Percentiles rank a stretch among this genome's conserved stretches.
These are phyloP conservation scores for Diplosoma virens DNA, from an alignment of 23 tunicate species.

Conservation along the genomic window DNA sequence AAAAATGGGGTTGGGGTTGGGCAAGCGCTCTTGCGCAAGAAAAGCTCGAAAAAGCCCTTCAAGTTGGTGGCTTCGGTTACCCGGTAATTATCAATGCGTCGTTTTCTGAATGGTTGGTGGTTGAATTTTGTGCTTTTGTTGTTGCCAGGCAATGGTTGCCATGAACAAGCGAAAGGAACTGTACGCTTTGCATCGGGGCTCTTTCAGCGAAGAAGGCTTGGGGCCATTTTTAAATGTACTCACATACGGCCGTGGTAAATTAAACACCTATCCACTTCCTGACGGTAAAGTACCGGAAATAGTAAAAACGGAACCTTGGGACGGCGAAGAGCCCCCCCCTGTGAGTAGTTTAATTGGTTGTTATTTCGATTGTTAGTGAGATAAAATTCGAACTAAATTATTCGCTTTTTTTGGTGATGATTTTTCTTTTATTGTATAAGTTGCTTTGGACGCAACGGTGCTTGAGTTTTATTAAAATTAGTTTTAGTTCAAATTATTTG, in stretches of 20 bases:
- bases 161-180: slow-evolving; percentile 66
- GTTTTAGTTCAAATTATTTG: too few relatives aligned
- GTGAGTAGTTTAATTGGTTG: too few relatives aligned
- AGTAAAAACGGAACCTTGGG: slow-evolving; percentile 70
- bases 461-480: too few relatives aligned
- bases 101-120: not conserved
- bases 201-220: slow-evolving; percentile 73
- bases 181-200: slow-evolving; percentile 64
- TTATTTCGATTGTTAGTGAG: too few relatives aligned
- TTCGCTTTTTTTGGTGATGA: not conserved
- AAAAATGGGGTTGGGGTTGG: slow-evolving; percentile 99
- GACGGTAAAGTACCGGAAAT: slow-evolving; percentile 66
- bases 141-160: slow-evolving; percentile 67
- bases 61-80: slow-evolving; percentile 84
- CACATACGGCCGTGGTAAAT: slow-evolving; percentile 68
- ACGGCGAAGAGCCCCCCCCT: slow-evolving; percentile 88
- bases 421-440: too few relatives aligned
- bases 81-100: slow-evolving; percentile 47
- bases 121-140: not conserved
- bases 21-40: slow-evolving; percentile 57
- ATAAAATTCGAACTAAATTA: not conserved
- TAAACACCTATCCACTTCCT: slow-evolving; percentile 62
- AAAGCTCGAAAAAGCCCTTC: slow-evolving; percentile 72
- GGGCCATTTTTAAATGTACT: slow-evolving; percentile 68
- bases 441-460: too few relatives aligned